These are phyloP conservation scores for Eueremaeus valkanovi DNA, from an alignment of 2,888 invertebrate species.

Conservation along the genomic window DNA sequence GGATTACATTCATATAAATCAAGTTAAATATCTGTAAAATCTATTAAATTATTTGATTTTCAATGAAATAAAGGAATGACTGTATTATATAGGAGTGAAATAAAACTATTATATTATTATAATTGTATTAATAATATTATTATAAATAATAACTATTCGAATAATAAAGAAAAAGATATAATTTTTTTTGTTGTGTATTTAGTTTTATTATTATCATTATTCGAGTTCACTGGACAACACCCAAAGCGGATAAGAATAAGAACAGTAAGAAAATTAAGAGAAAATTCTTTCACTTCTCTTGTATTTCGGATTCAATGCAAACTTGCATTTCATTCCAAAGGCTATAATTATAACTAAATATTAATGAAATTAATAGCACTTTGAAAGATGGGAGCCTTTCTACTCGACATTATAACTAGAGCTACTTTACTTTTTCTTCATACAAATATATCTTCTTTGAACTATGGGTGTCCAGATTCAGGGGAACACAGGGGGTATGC, in stretches of 20 bases:
- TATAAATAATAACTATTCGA: neutral
- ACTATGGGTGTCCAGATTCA: too few relatives aligned
- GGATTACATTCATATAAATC: neutral
- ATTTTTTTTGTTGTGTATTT: neutral
- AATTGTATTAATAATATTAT: neutral
- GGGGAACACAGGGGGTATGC: too few relatives aligned
- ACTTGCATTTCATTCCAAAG: too few relatives aligned
- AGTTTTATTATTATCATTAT: neutral
- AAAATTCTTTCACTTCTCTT: neutral
- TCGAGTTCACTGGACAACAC: constrained; percentile 10
- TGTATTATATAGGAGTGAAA: too few relatives aligned
- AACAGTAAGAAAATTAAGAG: neutral
- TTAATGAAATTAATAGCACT: neutral
- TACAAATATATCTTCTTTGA: too few relatives aligned
- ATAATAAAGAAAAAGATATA: neutral
- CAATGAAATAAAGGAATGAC: too few relatives aligned
- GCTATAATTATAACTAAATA: neutral
- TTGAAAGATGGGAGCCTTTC: neutral
- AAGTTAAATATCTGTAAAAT: neutral
- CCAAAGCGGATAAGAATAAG: neutral
- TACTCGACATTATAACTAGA: too few relatives aligned
- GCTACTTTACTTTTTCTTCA: too few relatives aligned
- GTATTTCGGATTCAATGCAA: neutral
- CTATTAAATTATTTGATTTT: neutral
- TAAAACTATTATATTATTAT: too few relatives aligned